Evolutionary conservation across 2,113 vertebrate species (phyloP).

Genomic region (Anolis sagrei): DNA sequence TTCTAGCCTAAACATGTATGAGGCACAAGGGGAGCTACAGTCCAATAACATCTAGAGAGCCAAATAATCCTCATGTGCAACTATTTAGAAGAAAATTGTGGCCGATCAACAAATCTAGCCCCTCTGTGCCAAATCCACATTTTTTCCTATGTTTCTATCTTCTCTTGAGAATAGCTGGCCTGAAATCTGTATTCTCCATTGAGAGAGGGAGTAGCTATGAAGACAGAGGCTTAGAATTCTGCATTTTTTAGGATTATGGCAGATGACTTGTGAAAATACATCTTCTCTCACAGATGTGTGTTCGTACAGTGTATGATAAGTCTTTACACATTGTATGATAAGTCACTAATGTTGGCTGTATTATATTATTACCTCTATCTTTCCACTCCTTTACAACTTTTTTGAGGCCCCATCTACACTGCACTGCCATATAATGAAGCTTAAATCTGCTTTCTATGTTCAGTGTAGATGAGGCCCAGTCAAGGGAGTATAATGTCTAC

Average conservation of each 20-base stretch:
- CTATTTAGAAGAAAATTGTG: no score
- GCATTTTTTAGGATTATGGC: neutral
- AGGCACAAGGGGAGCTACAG: no score
- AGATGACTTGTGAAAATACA: neutral
- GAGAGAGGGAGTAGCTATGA: neutral
- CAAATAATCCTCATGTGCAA: no score
- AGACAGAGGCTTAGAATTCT: neutral
- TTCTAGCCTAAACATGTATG: no score
- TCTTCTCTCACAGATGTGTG: neutral
- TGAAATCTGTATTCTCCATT: no score
- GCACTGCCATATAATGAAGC: no score
- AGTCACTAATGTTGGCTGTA: neutral
- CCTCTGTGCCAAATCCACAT: no score
- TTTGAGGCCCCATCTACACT: neutral
- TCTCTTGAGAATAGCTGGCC: no score
- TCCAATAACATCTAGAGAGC: no score
- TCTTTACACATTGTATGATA: neutral
- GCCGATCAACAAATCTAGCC: no score
- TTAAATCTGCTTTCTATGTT: no score
- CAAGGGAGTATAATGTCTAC: neutral
- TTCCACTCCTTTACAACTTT: neutral
- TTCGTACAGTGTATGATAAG: neutral
- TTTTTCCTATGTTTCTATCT: no score
- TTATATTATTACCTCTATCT: neutral
- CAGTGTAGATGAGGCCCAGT: neutral